Evolutionary conservation across 2,113 vertebrate genomes (phyloP), one percentile per base, ranked within the genome.

Genomic region (Bubo blakistoni): DNA sequence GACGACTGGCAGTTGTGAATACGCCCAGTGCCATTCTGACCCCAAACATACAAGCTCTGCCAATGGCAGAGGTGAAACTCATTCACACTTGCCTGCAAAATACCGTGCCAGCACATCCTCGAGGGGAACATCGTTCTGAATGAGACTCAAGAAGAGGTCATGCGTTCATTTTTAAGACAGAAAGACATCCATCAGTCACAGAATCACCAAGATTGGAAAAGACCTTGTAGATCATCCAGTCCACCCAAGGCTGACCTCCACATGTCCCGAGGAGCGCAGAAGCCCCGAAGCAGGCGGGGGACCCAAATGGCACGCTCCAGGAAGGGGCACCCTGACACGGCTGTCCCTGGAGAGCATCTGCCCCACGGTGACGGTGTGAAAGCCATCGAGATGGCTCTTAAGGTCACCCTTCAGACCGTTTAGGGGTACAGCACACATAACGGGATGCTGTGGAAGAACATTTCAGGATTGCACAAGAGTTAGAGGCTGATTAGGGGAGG

Each of bases 181-280:
- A 61, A 62, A 16, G 67, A 7, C 34, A 73, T 17, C 52, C 52
- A n/a, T 30, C 44, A 14, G 40, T 42, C 40, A 42, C 40, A 42
- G 40, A 42, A 42, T 42, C 13, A 42, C 40, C 40, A 42, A 42
- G 40, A 42, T 42, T 42, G 40, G 40, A 42, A 42, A 42, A 42
- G 40, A 42, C 40, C 40, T 42, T 42, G 40, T 13, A 14, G 40
- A 42, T 42, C 40, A 42, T 42, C 40, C 40, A 42, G 25, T 30
- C 25, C 44, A 47, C 18, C 59, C 46, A 67, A 73, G 54, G 76
- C 61, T 73, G 59, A n/a, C 25, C 38, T 30, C 59, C 52, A 47
- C 34, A 9, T 0, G 1, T 24, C 62, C 34, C 16, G 3, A 62
- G 36, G 25, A 62, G 27, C 2, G 0, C 63, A 65, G 30, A 58